A percentile compares a stretch with the other conserved stretches of the same genome.
These are phyloP conservation scores for Anticlea derivata DNA, from an alignment of 2,888 invertebrate species.

Conservation along the genomic window DNA sequence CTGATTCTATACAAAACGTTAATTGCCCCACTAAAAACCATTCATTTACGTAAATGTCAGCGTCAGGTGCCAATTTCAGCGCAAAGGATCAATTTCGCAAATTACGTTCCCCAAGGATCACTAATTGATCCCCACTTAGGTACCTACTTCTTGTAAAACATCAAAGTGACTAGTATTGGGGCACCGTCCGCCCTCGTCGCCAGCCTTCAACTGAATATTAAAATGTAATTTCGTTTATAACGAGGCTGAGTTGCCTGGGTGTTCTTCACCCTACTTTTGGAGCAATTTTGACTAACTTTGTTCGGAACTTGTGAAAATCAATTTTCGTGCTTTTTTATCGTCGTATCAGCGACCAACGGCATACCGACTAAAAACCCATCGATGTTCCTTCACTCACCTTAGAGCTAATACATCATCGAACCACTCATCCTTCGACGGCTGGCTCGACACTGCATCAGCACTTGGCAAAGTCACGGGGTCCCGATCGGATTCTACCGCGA, in stretches of 20 bases:
- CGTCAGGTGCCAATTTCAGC: slow-evolving; percentile 1
- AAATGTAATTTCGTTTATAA: slow-evolving; percentile 21
- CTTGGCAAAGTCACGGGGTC: too few species aligned
- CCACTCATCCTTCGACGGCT: too few species aligned
- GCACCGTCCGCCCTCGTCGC: not conserved
- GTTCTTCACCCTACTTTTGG: not conserved
- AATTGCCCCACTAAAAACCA: not conserved
- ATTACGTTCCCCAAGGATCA: slow-evolving; percentile 4
- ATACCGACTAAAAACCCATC: too few species aligned
- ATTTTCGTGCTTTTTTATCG: slow-evolving; percentile 1
- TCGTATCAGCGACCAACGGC: too few species aligned
- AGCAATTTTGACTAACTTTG: slow-evolving; percentile 9
- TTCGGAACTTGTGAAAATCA: slow-evolving; percentile 6
- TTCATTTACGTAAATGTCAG: slow-evolving; percentile 8
- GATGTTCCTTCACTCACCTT: too few species aligned
- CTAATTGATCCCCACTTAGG: slow-evolving; percentile 23
- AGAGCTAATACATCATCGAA: too few species aligned
- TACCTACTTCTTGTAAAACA: slow-evolving; percentile 18
- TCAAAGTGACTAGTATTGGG: slow-evolving; percentile 22
- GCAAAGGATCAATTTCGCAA: slow-evolving; percentile 9
- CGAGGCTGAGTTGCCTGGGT: slow-evolving; percentile 6
- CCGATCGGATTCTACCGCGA: too few species aligned
- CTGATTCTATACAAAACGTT: too few species aligned
- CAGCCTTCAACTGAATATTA: slow-evolving; percentile 18
- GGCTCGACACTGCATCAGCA: too few species aligned